Evolutionary conservation across 2,888 invertebrate genomes (phyloP), one percentile per base, ranked within the genome.

Genomic region (Cataglyphis rosenhaueri): DNA sequence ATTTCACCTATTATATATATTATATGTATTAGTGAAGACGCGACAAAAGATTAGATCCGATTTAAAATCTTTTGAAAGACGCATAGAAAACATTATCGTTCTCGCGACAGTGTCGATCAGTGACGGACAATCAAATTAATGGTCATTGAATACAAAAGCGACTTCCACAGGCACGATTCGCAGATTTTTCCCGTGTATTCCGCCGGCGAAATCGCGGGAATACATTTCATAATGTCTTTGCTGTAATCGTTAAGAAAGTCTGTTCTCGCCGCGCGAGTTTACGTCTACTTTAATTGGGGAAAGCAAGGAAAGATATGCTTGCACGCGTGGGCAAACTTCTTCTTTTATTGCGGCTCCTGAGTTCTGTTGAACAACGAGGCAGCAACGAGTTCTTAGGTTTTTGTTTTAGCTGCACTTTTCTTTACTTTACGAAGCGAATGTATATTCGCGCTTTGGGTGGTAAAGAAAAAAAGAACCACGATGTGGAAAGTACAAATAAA

Each of bases 41-140:
- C 57, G 74, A 52, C 38, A 68, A 62, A 70, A 59, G 68, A 76
- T 78, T 79, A 32, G 74, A 75, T 82, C 41, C 83, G 44, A 87
- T 86, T 65, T 74, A 74, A 71, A 82, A 74, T 64, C 29, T 48
- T 1, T 3, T 32, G 9, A 29, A 44, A 29, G 12, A 3, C 21
- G 12, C 18, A 55, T n/a, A 52, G n/a, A 52, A 8, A 15, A 48
- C 83, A 82, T 82, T 84, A 82, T 71, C 55, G 66, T 25, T 59
- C 55, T 73, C 75, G n/a, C 59, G 81, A 70, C 48, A 29, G 12
- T 52, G 2, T 21, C 21, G 25, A 62, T 10, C 15, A 35, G 32
- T 57, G 70, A 70, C 52, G 66, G 81, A 64, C 79, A 62, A 83
- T 85, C 87, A 75, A 74, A 35, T 85, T 87, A 83, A 87, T 82